Percentiles rank a stretch among this genome's conserved stretches.
These are phyloP conservation scores for Choloepus hoffmanni DNA, from an alignment of 2,113 vertebrate species.

Conservation along the genomic window DNA sequence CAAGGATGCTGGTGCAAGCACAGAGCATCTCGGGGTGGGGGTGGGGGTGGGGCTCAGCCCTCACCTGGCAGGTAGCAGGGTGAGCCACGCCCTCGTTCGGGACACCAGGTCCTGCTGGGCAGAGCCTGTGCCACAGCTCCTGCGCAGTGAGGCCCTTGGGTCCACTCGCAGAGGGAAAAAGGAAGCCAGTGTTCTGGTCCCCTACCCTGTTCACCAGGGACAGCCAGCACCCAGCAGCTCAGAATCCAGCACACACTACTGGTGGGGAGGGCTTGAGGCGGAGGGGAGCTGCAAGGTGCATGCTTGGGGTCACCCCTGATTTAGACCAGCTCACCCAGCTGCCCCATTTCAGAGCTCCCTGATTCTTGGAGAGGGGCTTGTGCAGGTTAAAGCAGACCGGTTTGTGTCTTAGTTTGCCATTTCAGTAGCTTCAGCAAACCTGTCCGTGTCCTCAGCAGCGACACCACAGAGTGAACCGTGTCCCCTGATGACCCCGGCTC, in stretches of 20 bases:
- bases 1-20: neutral
- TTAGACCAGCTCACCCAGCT: neutral
- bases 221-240: neutral
- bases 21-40: neutral
- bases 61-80: neutral
- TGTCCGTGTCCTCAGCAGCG: neutral
- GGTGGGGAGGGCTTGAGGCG: no score
- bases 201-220: neutral
- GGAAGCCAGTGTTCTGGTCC: neutral
- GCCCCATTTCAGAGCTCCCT: neutral
- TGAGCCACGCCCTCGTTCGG: neutral
- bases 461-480: conserved; percentile 4
- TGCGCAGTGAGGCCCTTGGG: neutral
- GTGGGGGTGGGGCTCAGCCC: neutral
- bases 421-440: conserved; percentile 43
- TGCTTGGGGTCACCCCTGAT: neutral
- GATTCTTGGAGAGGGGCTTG: neutral
- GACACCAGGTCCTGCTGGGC: neutral
- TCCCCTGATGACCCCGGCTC: conserved; percentile 55
- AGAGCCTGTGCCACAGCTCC: neutral
- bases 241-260: neutral
- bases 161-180: no score
- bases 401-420: neutral
- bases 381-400: neutral
- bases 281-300: no score